Percentiles rank a stretch among this genome's conserved stretches.
These are phyloP conservation scores for Acrossocheilus fasciatus DNA, from an alignment of 2,797 vertebrate species.

Conservation along the genomic window DNA sequence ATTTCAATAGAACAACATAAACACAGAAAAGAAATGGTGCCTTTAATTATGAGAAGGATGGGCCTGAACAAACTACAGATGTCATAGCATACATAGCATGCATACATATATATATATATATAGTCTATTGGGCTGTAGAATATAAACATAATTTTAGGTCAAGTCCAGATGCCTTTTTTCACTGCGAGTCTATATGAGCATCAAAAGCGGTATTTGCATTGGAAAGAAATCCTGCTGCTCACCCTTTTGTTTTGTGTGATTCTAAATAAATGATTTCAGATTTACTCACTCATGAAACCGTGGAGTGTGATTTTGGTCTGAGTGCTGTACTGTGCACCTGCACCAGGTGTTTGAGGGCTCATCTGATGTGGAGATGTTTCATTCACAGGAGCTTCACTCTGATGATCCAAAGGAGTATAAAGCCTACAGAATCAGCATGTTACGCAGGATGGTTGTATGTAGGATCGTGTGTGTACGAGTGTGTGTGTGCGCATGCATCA, in stretches of 20 bases:
- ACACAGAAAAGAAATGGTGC: not conserved
- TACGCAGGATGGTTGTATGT: slow-evolving; percentile 99
- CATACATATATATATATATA: not conserved
- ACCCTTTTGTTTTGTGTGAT: not conserved
- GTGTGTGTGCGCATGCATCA: slow-evolving; percentile 57
- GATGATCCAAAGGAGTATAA: slow-evolving; percentile 92
- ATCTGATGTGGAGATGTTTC: slow-evolving; percentile 65
- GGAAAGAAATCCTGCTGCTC: slow-evolving; percentile 6
- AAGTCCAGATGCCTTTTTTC: not conserved
- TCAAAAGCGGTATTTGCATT: not conserved
- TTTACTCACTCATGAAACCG: not conserved
- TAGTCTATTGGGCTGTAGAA: not conserved
- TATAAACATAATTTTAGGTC: not conserved
- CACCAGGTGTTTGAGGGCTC: slow-evolving; percentile 3
- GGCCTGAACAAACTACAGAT: not conserved
- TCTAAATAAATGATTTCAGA: slow-evolving; percentile 16
- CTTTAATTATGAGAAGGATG: not conserved
- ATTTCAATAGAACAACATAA: not conserved
- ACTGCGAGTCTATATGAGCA: not conserved
- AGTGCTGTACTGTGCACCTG: not conserved
- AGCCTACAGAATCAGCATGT: slow-evolving; percentile 92
- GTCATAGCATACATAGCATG: not conserved
- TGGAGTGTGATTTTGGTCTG: slow-evolving; percentile 1
- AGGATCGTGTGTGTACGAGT: slow-evolving; percentile 71
- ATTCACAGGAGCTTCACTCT: slow-evolving; percentile 89